These are phyloP conservation scores for Belonocnema kinseyi DNA, from an alignment of 1,140 invertebrate genomes.

Conservation along the genomic window DNA sequence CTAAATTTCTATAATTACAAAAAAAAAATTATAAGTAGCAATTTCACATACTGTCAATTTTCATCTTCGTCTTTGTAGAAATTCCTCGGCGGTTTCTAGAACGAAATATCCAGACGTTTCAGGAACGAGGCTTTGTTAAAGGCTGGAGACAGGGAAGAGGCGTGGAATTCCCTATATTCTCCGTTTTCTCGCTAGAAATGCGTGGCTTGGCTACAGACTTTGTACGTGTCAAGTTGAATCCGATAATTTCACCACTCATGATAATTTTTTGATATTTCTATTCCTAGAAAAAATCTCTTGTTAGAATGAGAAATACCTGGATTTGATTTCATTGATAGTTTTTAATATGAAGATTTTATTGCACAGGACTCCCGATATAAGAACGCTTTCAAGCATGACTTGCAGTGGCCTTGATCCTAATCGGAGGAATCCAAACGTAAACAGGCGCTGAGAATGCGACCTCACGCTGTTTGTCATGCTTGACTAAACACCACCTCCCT, in stretches of 20 bases:
- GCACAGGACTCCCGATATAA: background rate
- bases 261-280: constrained; percentile 13
- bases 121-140: constrained; percentile 26
- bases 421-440: too few relatives aligned
- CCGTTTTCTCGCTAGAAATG: constrained; percentile 21
- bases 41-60: background rate
- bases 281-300: constrained; percentile 5
- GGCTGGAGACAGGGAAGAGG: constrained; percentile 22
- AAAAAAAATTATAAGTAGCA: too few relatives aligned
- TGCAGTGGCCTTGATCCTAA: too few relatives aligned
- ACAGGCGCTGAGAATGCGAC: too few relatives aligned
- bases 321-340: background rate
- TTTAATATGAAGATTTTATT: constrained; percentile 8
- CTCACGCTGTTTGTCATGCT: too few relatives aligned
- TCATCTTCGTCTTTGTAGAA: too few relatives aligned
- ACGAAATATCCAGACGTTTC: background rate
- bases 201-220: constrained; percentile 16
- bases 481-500: too few relatives aligned
- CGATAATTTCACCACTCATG: constrained; percentile 24
- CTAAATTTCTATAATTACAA: too few relatives aligned
- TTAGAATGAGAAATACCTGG: background rate
- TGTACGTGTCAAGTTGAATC: constrained; percentile 29
- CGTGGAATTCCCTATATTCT: constrained; percentile 30
- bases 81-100: too few relatives aligned
- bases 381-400: too few relatives aligned